These are phyloP conservation scores for Erinaceus europaeus DNA, from an alignment of 2,113 vertebrate genomes.

Conservation along the genomic window DNA sequence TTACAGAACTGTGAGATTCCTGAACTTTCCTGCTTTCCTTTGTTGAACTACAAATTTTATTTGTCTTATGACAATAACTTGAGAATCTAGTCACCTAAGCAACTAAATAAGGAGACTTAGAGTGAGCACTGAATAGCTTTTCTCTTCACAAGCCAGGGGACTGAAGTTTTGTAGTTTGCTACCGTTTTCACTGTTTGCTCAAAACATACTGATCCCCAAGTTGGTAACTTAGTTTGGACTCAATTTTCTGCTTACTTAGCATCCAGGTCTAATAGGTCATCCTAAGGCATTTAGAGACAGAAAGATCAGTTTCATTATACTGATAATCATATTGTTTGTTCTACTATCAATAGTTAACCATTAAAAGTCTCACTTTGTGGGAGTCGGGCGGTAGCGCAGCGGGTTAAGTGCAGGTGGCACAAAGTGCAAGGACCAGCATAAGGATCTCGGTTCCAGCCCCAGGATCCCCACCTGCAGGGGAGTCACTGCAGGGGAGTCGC, in stretches of 20 bases:
- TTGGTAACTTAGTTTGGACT: not conserved
- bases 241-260: not conserved
- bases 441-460: no score
- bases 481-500: no score
- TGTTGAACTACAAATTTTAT: not conserved
- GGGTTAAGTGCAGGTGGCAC: no score
- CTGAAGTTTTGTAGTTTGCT: not conserved
- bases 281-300: not conserved
- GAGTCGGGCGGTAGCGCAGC: no score
- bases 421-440: no score
- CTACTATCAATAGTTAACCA: not conserved
- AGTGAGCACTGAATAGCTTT: no score
- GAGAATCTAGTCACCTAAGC: not conserved
- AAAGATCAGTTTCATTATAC: not conserved
- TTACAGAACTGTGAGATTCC: not conserved
- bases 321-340: not conserved
- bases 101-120: not conserved
- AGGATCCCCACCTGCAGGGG: no score
- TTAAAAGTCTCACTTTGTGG: not conserved
- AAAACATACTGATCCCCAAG: not conserved
- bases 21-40: not conserved
- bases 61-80: not conserved
- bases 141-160: no score
- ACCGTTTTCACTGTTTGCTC: not conserved
- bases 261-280: rapidly evolving